phyloP scores from a whole-genome alignment of 2,113 vertebrate genomes.

The Ctenomys sociabilis region DNA sequence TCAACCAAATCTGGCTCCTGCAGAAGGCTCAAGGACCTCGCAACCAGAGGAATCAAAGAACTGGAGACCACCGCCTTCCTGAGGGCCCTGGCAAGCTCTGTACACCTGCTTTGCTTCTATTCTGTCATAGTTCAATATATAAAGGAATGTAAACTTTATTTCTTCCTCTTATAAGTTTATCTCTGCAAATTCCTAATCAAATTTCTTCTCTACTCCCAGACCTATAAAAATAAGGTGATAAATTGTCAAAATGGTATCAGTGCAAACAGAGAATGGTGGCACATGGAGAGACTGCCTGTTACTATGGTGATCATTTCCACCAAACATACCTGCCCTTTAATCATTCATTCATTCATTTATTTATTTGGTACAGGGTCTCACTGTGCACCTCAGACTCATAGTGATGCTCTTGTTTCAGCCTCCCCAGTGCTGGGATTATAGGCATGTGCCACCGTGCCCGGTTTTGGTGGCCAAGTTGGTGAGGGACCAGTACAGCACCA shows the following conservation, averaged over 20 bases:
- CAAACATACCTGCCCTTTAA: slow-evolving; percentile 68
- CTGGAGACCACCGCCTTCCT: slow-evolving; percentile 73
- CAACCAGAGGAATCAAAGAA: slow-evolving; percentile 80
- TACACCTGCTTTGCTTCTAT: slow-evolving; percentile 75
- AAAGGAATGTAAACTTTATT: slow-evolving; percentile 79
- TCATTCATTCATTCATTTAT: no score
- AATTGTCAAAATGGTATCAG: slow-evolving; percentile 79
- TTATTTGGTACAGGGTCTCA: no score
- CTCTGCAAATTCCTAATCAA: slow-evolving; percentile 81
- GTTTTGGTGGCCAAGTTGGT: no score
- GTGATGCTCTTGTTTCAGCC: no score
- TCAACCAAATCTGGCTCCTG: slow-evolving; percentile 83
- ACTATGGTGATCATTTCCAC: slow-evolving; percentile 25
- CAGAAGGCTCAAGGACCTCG: slow-evolving; percentile 79
- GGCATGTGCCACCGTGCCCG: no score
- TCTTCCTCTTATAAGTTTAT: slow-evolving; percentile 80
- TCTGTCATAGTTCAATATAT: slow-evolving; percentile 78
- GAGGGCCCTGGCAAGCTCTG: slow-evolving; percentile 65
- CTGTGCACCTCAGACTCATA: no score
- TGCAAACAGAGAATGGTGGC: slow-evolving; percentile 71
- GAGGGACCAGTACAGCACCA: no score
- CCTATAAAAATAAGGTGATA: slow-evolving; percentile 62
- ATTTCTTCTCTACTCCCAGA: background rate
- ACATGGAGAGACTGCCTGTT: slow-evolving; percentile 31
- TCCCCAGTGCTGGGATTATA: no score